Evolutionary conservation across 2,888 invertebrate genomes (phyloP).

Genomic region (Hermodice carunculata): DNA sequence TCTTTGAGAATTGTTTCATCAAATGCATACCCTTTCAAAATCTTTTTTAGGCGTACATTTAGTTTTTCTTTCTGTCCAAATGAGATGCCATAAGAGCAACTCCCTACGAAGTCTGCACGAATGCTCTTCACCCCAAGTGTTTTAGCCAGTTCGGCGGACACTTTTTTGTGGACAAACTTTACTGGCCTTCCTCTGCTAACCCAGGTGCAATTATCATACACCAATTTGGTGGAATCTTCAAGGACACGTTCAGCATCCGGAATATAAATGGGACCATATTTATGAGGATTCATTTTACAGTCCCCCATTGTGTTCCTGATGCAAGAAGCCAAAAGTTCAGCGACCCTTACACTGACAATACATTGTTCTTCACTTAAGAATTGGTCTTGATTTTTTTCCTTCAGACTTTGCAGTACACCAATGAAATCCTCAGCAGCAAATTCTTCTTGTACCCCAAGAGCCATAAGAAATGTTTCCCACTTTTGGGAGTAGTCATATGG

Average conservation of each 20-base stretch:
- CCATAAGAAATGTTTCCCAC: constrained; percentile 27
- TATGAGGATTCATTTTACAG: too few relatives aligned
- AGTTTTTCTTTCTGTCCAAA: constrained; percentile 61
- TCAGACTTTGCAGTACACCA: constrained; percentile 12
- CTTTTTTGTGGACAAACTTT: constrained; percentile 36
- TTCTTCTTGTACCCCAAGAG: constrained; percentile 33
- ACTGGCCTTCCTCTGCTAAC: constrained; percentile 26
- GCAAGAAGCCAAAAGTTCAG: too few relatives aligned
- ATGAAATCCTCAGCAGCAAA: constrained; percentile 35
- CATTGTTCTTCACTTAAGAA: too few relatives aligned
- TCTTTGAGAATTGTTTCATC: constrained; percentile 59
- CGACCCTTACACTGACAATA: too few relatives aligned
- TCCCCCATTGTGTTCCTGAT: too few relatives aligned
- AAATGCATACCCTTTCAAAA: constrained; percentile 53
- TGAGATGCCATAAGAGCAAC: constrained; percentile 38
- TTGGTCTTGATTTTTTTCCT: too few relatives aligned
- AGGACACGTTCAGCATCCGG: constrained; percentile 49
- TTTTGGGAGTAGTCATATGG: constrained; percentile 25
- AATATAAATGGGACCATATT: constrained; percentile 37
- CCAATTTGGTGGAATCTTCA: constrained; percentile 39
- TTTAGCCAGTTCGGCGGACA: constrained; percentile 43
- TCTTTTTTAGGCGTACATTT: constrained; percentile 49
- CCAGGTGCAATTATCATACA: constrained; percentile 50
- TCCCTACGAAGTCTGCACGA: constrained; percentile 30
- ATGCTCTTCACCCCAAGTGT: constrained; percentile 42